phyloP scores from a whole-genome alignment of 2,113 vertebrate genomes.

The Cettia cetti region DNA sequence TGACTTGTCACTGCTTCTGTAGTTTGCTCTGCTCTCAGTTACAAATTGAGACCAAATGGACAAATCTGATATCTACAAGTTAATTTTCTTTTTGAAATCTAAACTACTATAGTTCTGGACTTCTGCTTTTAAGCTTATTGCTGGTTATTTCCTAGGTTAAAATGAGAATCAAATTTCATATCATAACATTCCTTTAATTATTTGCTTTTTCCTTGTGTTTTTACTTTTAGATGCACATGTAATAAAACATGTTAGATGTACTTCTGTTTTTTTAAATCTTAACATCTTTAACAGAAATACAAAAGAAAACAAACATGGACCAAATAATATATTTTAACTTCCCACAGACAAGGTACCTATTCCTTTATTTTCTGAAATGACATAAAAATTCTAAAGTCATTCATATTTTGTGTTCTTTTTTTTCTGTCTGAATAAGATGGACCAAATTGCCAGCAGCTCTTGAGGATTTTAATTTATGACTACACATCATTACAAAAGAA shows the following conservation, averaged over 20 bases:
- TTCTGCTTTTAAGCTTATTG: background rate
- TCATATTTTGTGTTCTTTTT: background rate
- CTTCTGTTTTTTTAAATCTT: background rate
- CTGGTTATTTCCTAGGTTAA: background rate
- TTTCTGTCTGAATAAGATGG: background rate
- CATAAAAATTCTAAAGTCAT: background rate
- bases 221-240: background rate
- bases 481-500: background rate
- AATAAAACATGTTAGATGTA: background rate
- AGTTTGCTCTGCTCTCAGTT: background rate
- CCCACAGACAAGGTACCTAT: background rate
- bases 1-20: background rate
- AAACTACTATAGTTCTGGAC: background rate
- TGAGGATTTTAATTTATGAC: background rate
- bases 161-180: background rate
- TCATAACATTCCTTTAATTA: background rate
- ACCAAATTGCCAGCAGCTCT: background rate
- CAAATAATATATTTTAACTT: background rate
- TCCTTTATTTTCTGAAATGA: background rate
- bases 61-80: background rate
- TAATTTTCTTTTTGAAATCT: background rate
- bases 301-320: background rate
- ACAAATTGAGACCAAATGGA: conserved; percentile 31
- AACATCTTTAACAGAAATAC: background rate
- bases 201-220: background rate